Conservation (phyloP, 2,113 vertebrate species). For the Reinhardtius hippoglossoides region DNA sequence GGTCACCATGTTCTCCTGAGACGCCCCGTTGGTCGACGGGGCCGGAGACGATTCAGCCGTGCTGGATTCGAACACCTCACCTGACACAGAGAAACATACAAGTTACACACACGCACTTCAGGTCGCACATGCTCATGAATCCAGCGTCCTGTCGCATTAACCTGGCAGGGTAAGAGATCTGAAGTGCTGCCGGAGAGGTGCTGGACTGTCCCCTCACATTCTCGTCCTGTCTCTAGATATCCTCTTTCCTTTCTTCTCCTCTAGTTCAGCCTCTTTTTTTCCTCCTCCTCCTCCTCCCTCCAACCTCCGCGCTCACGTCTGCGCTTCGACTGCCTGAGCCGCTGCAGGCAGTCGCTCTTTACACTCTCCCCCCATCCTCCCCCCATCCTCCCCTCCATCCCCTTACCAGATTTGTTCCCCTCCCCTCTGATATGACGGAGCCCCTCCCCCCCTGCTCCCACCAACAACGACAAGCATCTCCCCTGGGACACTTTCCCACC, state of each 20-base stretch:
- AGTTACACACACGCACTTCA: constrained; percentile 28
- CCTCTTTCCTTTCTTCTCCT: constrained; percentile 45
- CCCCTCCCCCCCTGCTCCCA: constrained; percentile 68
- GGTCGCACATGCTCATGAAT: constrained; percentile 28
- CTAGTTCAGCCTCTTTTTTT: constrained; percentile 42
- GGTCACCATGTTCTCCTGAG: constrained; percentile 83
- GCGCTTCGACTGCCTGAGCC: constrained; percentile 68
- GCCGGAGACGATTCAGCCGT: constrained; percentile 72
- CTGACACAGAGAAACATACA: constrained; percentile 67
- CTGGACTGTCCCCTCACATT: constrained; percentile 62
- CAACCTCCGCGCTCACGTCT: constrained; percentile 64
- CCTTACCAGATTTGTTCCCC: constrained; percentile 49
- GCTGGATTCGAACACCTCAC: constrained; percentile 85
- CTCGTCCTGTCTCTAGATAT: constrained; percentile 50
- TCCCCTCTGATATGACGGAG: constrained; percentile 54
- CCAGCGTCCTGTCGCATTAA: constrained; percentile 36
- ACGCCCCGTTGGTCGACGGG: constrained; percentile 73
- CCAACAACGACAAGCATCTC: constrained; percentile 68
- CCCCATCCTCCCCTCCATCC: constrained; percentile 56
- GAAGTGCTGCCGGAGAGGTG: constrained; percentile 37
- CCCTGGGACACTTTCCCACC: constrained; percentile 60
- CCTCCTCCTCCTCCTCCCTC: constrained; percentile 49
- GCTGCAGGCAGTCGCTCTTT: constrained; percentile 77
- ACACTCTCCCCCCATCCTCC: constrained; percentile 56
- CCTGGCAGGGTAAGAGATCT: constrained; percentile 29